A percentile compares a stretch with the other conserved stretches of the same genome.
These are phyloP conservation scores for Octodonta nipae DNA, from an alignment of 2,888 invertebrate species.

Conservation along the genomic window DNA sequence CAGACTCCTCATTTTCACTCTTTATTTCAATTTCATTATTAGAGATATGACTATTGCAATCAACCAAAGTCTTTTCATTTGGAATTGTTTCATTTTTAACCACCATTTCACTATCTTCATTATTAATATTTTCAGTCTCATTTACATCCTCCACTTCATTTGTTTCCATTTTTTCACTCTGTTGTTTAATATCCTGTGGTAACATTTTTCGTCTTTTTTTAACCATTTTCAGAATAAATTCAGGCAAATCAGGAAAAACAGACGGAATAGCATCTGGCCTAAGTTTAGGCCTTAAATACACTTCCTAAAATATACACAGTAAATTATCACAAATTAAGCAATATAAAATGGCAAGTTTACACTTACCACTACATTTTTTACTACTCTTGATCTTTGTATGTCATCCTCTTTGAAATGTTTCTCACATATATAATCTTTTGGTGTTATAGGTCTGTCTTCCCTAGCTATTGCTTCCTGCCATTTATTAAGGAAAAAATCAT, in stretches of 20 bases:
- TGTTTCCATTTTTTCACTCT: too few species aligned
- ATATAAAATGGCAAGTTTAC: too few species aligned
- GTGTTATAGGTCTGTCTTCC: constrained; percentile 15
- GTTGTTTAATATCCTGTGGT: too few species aligned
- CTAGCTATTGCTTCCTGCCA: constrained; percentile 18
- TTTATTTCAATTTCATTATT: too few species aligned
- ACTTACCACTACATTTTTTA: constrained; percentile 14
- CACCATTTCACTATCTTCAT: too few species aligned
- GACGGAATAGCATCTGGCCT: constrained; percentile 18
- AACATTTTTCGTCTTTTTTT: constrained; percentile 14
- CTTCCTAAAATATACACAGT: constrained; percentile 10
- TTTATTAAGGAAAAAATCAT: constrained; percentile 14
- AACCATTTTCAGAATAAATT: constrained; percentile 14
- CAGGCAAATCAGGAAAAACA: constrained; percentile 16
- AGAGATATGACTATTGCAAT: too few species aligned
- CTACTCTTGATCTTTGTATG: constrained; percentile 12
- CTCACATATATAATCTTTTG: constrained; percentile 16
- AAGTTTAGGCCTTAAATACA: constrained; percentile 14
- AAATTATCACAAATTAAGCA: background rate
- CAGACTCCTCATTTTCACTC: too few species aligned
- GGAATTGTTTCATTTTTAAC: too few species aligned
- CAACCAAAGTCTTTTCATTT: too few species aligned
- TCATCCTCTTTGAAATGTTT: constrained; percentile 17
- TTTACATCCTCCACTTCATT: too few species aligned
- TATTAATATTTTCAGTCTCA: too few species aligned